Percentiles rank a stretch among this genome's conserved stretches.
Conservation (phyloP, 2,113 vertebrate species). For the Salvelinus fontinalis region DNA sequence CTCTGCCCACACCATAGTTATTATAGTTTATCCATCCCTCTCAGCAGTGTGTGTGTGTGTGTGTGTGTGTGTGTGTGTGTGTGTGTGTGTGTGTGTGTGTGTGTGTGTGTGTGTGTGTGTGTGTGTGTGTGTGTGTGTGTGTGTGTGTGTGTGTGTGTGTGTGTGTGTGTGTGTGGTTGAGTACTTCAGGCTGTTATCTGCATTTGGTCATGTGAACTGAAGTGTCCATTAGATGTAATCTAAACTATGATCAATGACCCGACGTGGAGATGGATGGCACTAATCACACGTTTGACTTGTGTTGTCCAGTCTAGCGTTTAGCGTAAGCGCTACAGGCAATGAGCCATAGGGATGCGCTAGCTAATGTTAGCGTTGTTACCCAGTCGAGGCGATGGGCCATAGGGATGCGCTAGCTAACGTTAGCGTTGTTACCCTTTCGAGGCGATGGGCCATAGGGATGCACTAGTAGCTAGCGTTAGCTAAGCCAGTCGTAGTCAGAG, state of each 20-base stretch:
- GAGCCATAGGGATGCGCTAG: too few species aligned
- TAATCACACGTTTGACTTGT: slow-evolving; percentile 36
- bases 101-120: slow-evolving; percentile 2
- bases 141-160: slow-evolving; percentile 8
- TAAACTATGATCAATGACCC: slow-evolving; percentile 40
- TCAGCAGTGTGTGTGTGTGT: background rate
- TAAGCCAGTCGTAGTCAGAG: too few species aligned
- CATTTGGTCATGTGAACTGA: slow-evolving; percentile 25
- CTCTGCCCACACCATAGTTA: slow-evolving; percentile 68
- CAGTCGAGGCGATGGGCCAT: too few species aligned
- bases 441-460: too few species aligned
- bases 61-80: too few species aligned
- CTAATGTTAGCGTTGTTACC: too few species aligned
- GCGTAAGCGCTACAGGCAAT: background rate
- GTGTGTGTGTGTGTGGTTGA: background rate
- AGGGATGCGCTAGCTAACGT: too few species aligned
- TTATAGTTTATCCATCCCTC: slow-evolving; percentile 40
- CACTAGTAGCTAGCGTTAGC: too few species aligned
- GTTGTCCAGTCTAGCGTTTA: background rate
- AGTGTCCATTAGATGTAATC: slow-evolving; percentile 30
- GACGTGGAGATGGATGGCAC: slow-evolving; percentile 29
- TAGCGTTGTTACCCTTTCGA: too few species aligned
- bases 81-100: background rate
- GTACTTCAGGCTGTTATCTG: background rate
- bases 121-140: slow-evolving; percentile 12